Evolutionary conservation across 2,113 vertebrate species (phyloP).

Genomic region (Hemichromis elongatus): DNA sequence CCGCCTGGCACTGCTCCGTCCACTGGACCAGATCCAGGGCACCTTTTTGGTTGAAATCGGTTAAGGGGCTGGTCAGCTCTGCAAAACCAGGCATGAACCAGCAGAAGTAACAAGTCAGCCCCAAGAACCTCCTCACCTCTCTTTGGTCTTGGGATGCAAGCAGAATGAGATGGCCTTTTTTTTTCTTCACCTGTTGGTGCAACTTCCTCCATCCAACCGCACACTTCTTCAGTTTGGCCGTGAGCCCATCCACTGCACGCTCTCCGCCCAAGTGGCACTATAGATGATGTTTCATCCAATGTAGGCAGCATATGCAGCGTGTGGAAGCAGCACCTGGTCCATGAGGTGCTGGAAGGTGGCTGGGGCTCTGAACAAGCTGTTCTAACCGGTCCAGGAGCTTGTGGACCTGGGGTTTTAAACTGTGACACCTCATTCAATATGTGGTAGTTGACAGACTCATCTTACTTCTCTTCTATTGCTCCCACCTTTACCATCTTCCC

Average conservation of each 20-base stretch:
- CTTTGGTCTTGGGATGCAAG: background rate
- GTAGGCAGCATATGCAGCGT: background rate
- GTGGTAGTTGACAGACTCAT: fast-evolving
- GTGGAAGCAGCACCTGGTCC: background rate
- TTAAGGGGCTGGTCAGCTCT: background rate
- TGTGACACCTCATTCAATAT: background rate
- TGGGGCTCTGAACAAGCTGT: background rate
- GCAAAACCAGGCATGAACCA: background rate
- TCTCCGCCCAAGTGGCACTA: background rate
- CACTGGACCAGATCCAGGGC: background rate
- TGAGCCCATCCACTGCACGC: background rate
- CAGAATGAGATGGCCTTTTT: background rate
- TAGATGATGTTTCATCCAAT: no score
- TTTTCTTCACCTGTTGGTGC: background rate
- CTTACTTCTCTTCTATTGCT: background rate
- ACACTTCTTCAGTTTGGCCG: background rate
- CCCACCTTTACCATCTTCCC: background rate
- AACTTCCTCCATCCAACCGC: background rate
- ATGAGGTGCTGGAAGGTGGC: no score
- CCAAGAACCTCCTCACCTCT: background rate
- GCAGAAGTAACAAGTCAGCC: background rate
- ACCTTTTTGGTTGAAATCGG: background rate
- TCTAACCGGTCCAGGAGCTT: background rate
- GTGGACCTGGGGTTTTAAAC: background rate
- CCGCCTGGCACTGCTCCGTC: background rate